Percentiles rank a stretch among this genome's conserved stretches.
phyloP scores from a whole-genome alignment of 2,797 vertebrate species.

The Girardinus metallicus region DNA sequence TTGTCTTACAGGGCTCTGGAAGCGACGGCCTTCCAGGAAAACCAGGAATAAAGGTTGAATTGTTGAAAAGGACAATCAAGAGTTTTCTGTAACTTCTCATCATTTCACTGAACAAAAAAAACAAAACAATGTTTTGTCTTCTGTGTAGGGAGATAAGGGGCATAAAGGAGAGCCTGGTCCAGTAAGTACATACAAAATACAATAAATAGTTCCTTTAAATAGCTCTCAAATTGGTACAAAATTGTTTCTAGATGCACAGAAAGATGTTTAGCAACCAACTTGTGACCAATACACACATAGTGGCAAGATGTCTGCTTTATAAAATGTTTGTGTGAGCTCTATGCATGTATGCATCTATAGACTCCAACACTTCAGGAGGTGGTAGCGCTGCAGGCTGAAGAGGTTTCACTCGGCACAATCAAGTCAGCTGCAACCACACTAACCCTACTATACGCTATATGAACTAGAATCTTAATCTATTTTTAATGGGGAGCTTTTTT shows the following conservation, averaged over 20 bases:
- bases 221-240: not conserved
- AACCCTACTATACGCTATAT: slow-evolving; percentile 1
- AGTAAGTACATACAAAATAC: slow-evolving; percentile 64
- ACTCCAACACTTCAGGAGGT: not conserved
- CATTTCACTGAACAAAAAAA: slow-evolving; percentile 11
- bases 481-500: slow-evolving; percentile 1
- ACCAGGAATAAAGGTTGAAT: slow-evolving; percentile 79
- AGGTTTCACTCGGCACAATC: not conserved
- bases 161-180: slow-evolving; percentile 75
- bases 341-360: not conserved
- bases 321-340: not conserved
- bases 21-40: slow-evolving; percentile 69
- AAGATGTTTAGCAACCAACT: not conserved
- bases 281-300: not conserved
- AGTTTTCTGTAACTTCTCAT: not conserved
- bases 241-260: not conserved
- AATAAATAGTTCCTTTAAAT: not conserved
- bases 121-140: slow-evolving; percentile 18
- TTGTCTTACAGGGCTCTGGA: slow-evolving; percentile 66
- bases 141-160: slow-evolving; percentile 79
- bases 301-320: not conserved
- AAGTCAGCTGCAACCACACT: slow-evolving; percentile 1
- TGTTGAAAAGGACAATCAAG: not conserved
- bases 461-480: slow-evolving; percentile 4
- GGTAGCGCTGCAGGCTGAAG: not conserved